phyloP scores from a whole-genome alignment of 2,888 invertebrate genomes.

The Oxyscelio sp. region DNA sequence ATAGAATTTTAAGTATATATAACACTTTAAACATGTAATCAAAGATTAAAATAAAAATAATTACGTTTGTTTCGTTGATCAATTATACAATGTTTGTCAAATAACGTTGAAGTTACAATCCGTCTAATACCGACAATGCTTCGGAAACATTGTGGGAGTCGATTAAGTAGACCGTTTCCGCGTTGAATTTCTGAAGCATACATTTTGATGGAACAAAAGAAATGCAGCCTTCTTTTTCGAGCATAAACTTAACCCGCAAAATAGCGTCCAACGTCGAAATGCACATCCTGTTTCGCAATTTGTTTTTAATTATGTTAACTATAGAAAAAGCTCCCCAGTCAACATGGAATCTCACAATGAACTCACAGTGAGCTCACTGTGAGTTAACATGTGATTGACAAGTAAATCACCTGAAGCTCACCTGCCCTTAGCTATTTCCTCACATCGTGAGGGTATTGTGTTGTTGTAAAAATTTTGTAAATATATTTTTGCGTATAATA shows the following conservation, averaged over 20 bases:
- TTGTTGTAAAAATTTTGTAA: too few species aligned
- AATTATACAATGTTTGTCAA: not conserved
- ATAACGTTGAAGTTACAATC: not conserved
- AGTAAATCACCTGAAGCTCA: too few species aligned
- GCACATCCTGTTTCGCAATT: slow-evolving; percentile 37
- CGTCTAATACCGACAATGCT: not conserved
- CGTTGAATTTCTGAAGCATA: slow-evolving; percentile 3
- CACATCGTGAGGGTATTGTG: too few species aligned
- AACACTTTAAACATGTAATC: slow-evolving; percentile 17
- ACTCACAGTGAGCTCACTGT: too few species aligned
- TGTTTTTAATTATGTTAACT: slow-evolving; percentile 59
- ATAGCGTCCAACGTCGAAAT: slow-evolving; percentile 7
- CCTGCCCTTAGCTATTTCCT: too few species aligned
- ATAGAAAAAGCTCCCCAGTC: slow-evolving; percentile 72
- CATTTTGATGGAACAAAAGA: not conserved
- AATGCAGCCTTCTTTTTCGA: not conserved
- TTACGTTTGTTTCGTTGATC: slow-evolving; percentile 3
- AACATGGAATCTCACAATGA: too few species aligned
- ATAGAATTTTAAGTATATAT: slow-evolving; percentile 7
- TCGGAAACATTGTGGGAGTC: slow-evolving; percentile 14
- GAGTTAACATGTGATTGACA: too few species aligned
- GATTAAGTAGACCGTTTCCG: slow-evolving; percentile 7
- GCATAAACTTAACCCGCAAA: slow-evolving; percentile 9
- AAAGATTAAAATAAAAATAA: slow-evolving; percentile 13
- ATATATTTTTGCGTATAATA: too few species aligned